A percentile compares a stretch with the other conserved stretches of the same genome.
Evolutionary conservation across 2,888 invertebrate genomes (phyloP).

Genomic region (Yponomeuta plumbellus): DNA sequence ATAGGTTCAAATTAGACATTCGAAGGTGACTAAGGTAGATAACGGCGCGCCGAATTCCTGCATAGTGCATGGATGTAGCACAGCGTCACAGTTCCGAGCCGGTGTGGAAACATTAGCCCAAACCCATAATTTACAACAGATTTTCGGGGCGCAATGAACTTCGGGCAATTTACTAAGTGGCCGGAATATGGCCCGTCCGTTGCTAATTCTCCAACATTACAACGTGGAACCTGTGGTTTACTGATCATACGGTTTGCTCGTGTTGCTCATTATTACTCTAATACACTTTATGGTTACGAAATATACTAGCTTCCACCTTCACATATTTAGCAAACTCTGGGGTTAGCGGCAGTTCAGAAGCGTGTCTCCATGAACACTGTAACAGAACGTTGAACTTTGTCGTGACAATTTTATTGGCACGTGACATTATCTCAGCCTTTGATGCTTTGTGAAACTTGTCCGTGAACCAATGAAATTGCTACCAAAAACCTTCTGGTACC

Average conservation of each 20-base stretch:
- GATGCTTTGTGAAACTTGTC: background rate
- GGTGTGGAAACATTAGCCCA: slow-evolving; percentile 70
- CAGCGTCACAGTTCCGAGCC: slow-evolving; percentile 62
- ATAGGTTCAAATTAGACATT: slow-evolving; percentile 42
- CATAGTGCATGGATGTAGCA: slow-evolving; percentile 57
- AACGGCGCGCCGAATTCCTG: slow-evolving; percentile 60
- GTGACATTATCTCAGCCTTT: slow-evolving; percentile 25
- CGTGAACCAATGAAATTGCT: slow-evolving; percentile 2
- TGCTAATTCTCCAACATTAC: slow-evolving; percentile 52
- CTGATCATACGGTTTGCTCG: slow-evolving; percentile 38
- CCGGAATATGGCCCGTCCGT: slow-evolving; percentile 48
- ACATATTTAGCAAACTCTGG: background rate
- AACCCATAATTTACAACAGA: slow-evolving; percentile 69
- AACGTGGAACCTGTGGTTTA: slow-evolving; percentile 56
- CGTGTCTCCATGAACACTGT: background rate
- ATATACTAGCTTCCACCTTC: slow-evolving; percentile 5
- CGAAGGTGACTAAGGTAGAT: slow-evolving; percentile 34
- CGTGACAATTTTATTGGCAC: slow-evolving; percentile 31
- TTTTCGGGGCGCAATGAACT: slow-evolving; percentile 65
- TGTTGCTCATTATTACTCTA: slow-evolving; percentile 14
- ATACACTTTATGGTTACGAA: slow-evolving; percentile 10
- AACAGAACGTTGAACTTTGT: slow-evolving; percentile 26
- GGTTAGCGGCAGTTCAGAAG: background rate
- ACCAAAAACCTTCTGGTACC: background rate
- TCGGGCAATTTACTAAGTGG: slow-evolving; percentile 60